A percentile compares a stretch with the other conserved stretches of the same genome.
These are phyloP conservation scores for Caenorhabditis sp. DNA, from an alignment of 2,888 invertebrate species.

Conservation along the genomic window DNA sequence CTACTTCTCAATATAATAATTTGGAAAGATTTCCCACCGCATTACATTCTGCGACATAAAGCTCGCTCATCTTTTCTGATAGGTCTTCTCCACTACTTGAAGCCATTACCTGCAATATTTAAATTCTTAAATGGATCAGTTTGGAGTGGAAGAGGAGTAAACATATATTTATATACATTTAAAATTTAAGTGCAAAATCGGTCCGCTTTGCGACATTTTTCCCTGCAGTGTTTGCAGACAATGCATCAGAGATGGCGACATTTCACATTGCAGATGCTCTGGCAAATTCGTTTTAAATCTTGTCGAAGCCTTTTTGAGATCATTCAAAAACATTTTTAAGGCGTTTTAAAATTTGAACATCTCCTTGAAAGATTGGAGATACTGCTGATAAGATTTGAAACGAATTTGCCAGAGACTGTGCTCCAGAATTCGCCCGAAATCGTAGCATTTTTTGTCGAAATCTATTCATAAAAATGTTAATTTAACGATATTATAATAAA, in stretches of 20 bases:
- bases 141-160: not conserved
- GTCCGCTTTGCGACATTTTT: not conserved
- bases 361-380: no score
- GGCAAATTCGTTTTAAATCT: no score
- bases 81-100: constrained; percentile 8
- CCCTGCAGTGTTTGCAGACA: not conserved
- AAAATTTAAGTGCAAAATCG: constrained; percentile 5
- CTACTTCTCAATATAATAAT: not conserved
- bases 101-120: constrained; percentile 18
- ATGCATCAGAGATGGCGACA: constrained; percentile 9
- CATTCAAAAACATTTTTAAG: no score
- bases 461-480: no score
- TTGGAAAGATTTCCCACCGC: constrained; percentile 8
- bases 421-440: constrained; percentile 18
- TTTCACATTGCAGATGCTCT: no score
- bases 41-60: constrained; percentile 47
- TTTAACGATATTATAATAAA: no score
- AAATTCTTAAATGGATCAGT: not conserved
- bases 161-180: not conserved
- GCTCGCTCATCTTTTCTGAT: constrained; percentile 34
- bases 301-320: no score
- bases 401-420: no score
- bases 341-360: no score
- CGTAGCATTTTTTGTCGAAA: no score
- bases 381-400: no score